Conservation (phyloP, 1,140 invertebrate genomes). For the Drusus annulatus region DNA sequence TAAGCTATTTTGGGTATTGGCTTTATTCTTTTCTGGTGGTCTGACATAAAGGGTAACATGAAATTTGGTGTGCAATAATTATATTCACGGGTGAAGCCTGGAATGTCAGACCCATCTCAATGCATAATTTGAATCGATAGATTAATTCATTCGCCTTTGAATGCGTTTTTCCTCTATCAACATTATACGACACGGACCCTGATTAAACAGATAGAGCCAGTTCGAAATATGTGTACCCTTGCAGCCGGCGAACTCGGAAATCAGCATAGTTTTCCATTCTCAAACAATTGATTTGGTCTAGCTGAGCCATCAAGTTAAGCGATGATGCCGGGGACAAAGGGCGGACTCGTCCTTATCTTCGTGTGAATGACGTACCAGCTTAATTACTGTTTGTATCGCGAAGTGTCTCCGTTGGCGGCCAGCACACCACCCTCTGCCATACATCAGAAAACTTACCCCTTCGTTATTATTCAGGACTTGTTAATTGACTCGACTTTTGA, state of each 20-base stretch:
- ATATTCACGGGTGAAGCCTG: too few relatives aligned
- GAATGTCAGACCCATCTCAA: too few relatives aligned
- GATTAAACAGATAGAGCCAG: too few relatives aligned
- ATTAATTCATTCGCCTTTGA: too few relatives aligned
- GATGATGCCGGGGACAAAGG: not conserved
- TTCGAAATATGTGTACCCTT: too few relatives aligned
- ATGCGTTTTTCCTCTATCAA: too few relatives aligned
- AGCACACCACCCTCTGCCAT: not conserved
- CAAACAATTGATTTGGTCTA: not conserved
- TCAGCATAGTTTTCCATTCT: constrained; percentile 3
- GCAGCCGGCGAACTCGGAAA: not conserved
- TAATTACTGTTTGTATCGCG: constrained; percentile 15
- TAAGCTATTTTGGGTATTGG: too few relatives aligned
- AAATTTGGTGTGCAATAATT: too few relatives aligned
- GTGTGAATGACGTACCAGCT: not conserved
- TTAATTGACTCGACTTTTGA: not conserved
- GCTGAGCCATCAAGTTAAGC: not conserved
- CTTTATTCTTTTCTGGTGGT: too few relatives aligned
- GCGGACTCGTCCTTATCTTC: constrained; percentile 3
- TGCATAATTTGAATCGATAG: too few relatives aligned
- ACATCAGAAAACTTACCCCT: not conserved
- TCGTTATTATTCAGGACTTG: not conserved
- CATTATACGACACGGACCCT: too few relatives aligned
- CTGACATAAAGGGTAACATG: too few relatives aligned
- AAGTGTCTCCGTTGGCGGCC: not conserved